Percentiles rank a stretch among this genome's conserved stretches.
These are phyloP conservation scores for Cephus rjabovi DNA, from an alignment of 2,888 invertebrate species.

Conservation along the genomic window DNA sequence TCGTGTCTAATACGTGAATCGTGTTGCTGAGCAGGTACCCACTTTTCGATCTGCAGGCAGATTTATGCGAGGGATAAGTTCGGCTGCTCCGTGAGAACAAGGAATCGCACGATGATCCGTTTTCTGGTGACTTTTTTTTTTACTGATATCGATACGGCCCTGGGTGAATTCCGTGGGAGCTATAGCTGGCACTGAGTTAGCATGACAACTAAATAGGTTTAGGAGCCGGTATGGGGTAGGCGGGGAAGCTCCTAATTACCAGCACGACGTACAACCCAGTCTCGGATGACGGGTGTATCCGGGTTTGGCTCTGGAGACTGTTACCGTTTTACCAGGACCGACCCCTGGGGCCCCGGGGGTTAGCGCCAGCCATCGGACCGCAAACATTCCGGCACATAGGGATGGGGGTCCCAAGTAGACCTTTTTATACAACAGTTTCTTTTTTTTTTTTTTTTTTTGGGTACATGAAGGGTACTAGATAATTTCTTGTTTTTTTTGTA, in stretches of 20 bases:
- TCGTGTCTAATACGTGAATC: background rate
- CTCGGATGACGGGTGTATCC: slow-evolving; percentile 52
- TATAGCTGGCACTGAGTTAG: slow-evolving; percentile 1
- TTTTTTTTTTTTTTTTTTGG: background rate
- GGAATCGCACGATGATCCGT: background rate
- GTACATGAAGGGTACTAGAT: background rate
- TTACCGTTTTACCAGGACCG: slow-evolving; percentile 25
- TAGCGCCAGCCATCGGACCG: slow-evolving; percentile 25
- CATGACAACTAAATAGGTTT: slow-evolving; percentile 43
- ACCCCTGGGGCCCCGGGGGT: slow-evolving; percentile 13
- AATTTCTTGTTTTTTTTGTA: background rate
- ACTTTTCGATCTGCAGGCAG: background rate
- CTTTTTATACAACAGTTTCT: background rate
- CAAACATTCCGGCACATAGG: background rate
- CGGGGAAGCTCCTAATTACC: slow-evolving; percentile 52
- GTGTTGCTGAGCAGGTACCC: background rate
- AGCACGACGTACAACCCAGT: slow-evolving; percentile 35
- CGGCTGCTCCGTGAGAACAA: background rate
- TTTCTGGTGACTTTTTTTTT: background rate
- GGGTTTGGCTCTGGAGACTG: slow-evolving; percentile 45
- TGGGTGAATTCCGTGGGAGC: background rate
- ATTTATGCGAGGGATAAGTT: background rate
- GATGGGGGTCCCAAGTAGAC: background rate
- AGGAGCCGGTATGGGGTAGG: slow-evolving; percentile 30
- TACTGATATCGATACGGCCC: background rate